These are phyloP conservation scores for Drosophila tanythrix DNA, from an alignment of 2,888 invertebrate species.

Conservation along the genomic window DNA sequence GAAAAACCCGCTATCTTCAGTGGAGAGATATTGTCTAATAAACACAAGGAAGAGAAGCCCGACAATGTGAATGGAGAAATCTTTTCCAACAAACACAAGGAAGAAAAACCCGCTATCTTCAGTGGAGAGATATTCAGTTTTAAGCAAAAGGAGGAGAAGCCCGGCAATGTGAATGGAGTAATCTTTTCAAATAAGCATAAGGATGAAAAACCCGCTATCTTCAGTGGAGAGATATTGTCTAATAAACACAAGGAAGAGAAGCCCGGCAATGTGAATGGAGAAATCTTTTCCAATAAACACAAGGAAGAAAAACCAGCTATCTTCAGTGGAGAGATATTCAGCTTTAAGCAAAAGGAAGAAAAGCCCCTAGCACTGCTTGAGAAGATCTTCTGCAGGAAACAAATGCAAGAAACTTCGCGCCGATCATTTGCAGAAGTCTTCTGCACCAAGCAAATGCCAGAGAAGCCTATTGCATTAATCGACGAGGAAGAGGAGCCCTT, in stretches of 20 bases:
- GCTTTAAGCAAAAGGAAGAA: conserved; percentile 8
- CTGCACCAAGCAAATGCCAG: background rate
- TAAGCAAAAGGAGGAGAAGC: conserved; percentile 16
- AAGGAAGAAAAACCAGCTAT: background rate
- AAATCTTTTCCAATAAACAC: background rate
- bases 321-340: background rate
- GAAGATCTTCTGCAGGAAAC: background rate
- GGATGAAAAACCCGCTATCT: too few species aligned
- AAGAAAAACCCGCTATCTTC: background rate
- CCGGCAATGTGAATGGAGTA: background rate
- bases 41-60: conserved; percentile 1
- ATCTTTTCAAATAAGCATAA: too few species aligned
- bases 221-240: background rate
- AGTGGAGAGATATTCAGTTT: background rate
- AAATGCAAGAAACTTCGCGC: background rate
- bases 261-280: background rate
- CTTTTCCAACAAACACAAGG: background rate
- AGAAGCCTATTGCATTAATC: background rate
- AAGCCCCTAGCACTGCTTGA: conserved; percentile 2
- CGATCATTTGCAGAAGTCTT: background rate
- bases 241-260: background rate
- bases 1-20: too few species aligned
- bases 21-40: background rate
- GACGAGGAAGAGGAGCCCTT: background rate
- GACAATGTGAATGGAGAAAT: background rate